Conservation (phyloP, 2,113 vertebrate genomes). For the Ia io region DNA sequence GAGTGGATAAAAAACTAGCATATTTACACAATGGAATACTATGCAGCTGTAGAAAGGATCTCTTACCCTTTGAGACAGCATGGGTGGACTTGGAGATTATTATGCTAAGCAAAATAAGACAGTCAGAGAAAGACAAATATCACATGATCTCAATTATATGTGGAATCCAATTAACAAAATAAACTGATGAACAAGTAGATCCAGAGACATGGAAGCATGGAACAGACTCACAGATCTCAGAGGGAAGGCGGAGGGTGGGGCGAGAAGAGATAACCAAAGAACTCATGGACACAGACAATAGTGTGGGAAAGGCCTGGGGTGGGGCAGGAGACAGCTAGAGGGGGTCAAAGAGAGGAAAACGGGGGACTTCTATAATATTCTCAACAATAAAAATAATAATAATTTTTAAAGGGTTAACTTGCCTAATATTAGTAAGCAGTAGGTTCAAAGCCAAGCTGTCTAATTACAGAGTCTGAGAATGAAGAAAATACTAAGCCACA, state of each 20-base stretch:
- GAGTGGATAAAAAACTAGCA: too few species aligned
- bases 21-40: too few species aligned
- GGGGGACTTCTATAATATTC: not conserved
- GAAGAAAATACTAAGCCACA: not conserved
- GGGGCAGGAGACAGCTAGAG: not conserved
- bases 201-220: too few species aligned
- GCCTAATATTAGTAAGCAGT: not conserved
- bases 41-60: too few species aligned
- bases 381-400: not conserved
- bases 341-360: not conserved
- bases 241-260: too few species aligned
- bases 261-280: not conserved
- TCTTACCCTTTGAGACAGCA: too few species aligned
- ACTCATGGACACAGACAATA: not conserved
- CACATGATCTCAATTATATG: too few species aligned
- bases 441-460: not conserved
- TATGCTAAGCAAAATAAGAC: too few species aligned
- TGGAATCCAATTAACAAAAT: not conserved
- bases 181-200: not conserved
- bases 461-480: not conserved
- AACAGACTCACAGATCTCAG: not conserved
- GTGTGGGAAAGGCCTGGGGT: not conserved
- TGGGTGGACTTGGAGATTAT: too few species aligned
- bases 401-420: not conserved
- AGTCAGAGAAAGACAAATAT: too few species aligned